These are phyloP conservation scores for Psilopsiagon aurifrons DNA, from an alignment of 2,113 vertebrate genomes.

Conservation along the genomic window DNA sequence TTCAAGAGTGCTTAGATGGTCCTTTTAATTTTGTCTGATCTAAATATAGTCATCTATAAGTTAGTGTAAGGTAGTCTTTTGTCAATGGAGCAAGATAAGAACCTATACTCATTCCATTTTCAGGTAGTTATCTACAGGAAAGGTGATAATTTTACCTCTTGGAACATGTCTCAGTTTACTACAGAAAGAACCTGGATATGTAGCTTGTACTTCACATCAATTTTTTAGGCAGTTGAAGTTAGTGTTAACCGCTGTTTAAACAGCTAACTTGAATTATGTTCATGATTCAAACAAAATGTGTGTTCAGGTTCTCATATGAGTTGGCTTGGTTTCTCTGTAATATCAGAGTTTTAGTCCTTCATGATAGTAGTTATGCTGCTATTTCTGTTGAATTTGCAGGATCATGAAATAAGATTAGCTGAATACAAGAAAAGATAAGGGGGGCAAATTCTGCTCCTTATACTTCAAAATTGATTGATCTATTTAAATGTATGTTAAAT, in stretches of 20 bases:
- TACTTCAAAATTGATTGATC: background rate
- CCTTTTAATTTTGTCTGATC: constrained; percentile 48
- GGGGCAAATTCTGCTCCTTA: background rate
- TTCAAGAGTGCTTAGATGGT: background rate
- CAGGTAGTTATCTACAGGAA: background rate
- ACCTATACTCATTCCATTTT: constrained; percentile 35
- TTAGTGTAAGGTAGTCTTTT: constrained; percentile 45
- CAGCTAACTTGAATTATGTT: background rate
- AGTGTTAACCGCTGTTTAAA: background rate
- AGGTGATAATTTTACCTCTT: background rate
- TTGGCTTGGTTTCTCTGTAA: background rate
- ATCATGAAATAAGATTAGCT: background rate
- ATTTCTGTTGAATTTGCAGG: background rate
- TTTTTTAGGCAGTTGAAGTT: background rate
- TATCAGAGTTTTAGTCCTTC: background rate
- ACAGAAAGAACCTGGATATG: background rate
- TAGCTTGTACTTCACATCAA: background rate
- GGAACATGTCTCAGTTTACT: background rate
- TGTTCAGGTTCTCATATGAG: background rate
- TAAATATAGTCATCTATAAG: background rate
- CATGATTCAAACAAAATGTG: background rate
- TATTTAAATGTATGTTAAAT: background rate
- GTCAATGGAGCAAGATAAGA: constrained; percentile 23
- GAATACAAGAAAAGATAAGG: background rate
- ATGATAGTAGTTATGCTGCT: background rate